Conservation (phyloP, 2,888 invertebrate species). For the Calephelis perditalis region DNA sequence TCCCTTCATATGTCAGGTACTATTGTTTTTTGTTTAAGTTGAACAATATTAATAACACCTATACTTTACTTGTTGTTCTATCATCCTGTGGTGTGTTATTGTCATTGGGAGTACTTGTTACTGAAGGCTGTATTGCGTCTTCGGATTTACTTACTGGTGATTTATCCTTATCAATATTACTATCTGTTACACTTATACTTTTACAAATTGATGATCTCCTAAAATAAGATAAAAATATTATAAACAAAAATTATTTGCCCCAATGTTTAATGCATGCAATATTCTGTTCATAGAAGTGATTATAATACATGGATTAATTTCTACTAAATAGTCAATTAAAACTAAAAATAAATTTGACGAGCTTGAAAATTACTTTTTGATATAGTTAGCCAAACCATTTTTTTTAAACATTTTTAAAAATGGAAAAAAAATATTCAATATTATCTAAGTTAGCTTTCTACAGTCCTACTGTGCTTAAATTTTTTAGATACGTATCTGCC, state of each 20-base stretch:
- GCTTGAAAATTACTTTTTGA: constrained; percentile 8
- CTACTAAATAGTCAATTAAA: no score
- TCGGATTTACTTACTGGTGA: constrained; percentile 31
- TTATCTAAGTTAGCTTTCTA: no score
- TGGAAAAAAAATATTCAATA: no score
- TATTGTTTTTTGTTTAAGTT: no score
- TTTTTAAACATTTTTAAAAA: constrained; percentile 11
- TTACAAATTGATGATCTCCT: constrained; percentile 63
- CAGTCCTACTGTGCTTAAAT: no score
- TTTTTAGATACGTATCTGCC: no score
- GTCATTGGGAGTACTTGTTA: constrained; percentile 29
- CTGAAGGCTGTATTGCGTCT: constrained; percentile 30
- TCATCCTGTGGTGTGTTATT: constrained; percentile 47
- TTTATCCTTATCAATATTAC: constrained; percentile 44
- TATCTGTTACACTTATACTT: constrained; percentile 48
- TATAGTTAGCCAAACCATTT: constrained; percentile 5
- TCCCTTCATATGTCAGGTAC: no score
- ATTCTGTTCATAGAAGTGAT: neutral
- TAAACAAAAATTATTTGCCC: neutral
- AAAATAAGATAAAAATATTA: constrained; percentile 19
- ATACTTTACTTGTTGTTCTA: no score
- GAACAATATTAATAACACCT: no score
- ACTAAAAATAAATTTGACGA: neutral
- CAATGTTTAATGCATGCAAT: no score
- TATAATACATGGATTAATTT: no score